phyloP scores from a whole-genome alignment of 2,888 invertebrate genomes.

The Syritta pipiens region DNA sequence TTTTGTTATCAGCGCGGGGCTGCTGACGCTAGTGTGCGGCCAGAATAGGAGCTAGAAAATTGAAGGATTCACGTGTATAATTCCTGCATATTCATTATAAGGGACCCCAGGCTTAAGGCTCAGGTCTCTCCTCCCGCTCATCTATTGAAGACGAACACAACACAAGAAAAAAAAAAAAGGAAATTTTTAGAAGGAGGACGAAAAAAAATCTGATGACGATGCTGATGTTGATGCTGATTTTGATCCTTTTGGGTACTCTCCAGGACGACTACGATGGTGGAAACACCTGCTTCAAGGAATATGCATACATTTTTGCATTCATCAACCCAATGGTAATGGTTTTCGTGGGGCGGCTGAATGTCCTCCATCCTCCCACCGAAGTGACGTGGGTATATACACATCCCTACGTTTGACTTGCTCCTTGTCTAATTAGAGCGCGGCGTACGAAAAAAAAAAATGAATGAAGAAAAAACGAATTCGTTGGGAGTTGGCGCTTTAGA shows the following conservation, averaged over 20 bases:
- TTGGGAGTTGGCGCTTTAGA: slow-evolving; percentile 46
- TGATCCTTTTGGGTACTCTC: slow-evolving; percentile 56
- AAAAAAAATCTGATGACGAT: slow-evolving; percentile 34
- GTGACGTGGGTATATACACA: not conserved
- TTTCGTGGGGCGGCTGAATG: slow-evolving; percentile 6
- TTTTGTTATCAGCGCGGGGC: slow-evolving; percentile 61
- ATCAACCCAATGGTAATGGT: slow-evolving; percentile 16
- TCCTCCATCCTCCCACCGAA: not conserved
- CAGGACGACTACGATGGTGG: slow-evolving; percentile 45
- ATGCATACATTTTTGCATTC: slow-evolving; percentile 57
- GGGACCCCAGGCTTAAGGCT: slow-evolving; percentile 31
- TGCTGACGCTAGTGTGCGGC: slow-evolving; percentile 38
- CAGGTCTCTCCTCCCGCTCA: not conserved
- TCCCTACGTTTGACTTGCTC: slow-evolving; percentile 41
- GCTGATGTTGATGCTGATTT: slow-evolving; percentile 55
- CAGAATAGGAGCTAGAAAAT: slow-evolving; percentile 40
- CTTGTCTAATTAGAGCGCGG: slow-evolving; percentile 68
- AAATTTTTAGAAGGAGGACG: not conserved
- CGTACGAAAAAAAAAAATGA: slow-evolving; percentile 58
- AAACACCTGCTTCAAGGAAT: slow-evolving; percentile 65
- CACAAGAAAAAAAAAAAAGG: not conserved
- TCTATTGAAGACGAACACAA: slow-evolving; percentile 20
- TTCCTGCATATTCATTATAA: slow-evolving; percentile 47
- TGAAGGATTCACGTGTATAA: slow-evolving; percentile 26
- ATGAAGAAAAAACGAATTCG: too few species aligned